Evolutionary conservation across 2,888 invertebrate species (phyloP), one percentile per base, ranked within the genome.

Genomic region (Drosophila infuscata): DNA sequence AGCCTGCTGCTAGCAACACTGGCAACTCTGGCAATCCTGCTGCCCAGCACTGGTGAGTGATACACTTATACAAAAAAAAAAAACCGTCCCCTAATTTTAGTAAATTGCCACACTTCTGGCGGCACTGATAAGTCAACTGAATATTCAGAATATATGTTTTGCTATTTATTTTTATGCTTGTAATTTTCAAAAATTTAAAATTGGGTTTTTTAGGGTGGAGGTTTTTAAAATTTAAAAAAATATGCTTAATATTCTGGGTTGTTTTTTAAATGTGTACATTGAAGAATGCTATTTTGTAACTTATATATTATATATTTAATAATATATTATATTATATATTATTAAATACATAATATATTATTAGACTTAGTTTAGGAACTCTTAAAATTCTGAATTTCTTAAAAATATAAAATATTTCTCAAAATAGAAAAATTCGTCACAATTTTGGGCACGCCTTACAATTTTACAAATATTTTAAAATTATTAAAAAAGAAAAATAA

Each of bases 31-130:
- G 46, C 25, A 8, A 46, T 46, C 8, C 46, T 46, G 8, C 15
- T 76, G 52, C 75, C 81, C 32, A 49, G 57, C 52, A 49, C 69
- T 54, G 82, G 82, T 82, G 62, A 82, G 82, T 82, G 81, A 43
- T 71, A 43, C 43, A 43, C 43, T 43, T 2, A 20, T 11, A 20
- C 43, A 20, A 43, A 43, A 43, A 25, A 25, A 25, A 25, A 36
- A 20, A 11, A 43, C 0, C 43, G 6, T 2, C 5, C 20, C 5
- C 0, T 5, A 1, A 41, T 20, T 11, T 20, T 41, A 5, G 11
- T 41, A 20, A 41, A 20, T 41, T 41, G n/a, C 2, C 11, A 11
- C 5, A 5, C 20, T 41, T 11, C 12, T n/a, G 41, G n/a, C 2
- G n/a, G 0, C n/a, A 4, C 9, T 1, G 41, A n/a, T 41, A 0